A percentile compares a stretch with the other conserved stretches of the same genome.
Evolutionary conservation across 2,797 vertebrate species (phyloP).

Genomic region (Scyliorhinus canicula): DNA sequence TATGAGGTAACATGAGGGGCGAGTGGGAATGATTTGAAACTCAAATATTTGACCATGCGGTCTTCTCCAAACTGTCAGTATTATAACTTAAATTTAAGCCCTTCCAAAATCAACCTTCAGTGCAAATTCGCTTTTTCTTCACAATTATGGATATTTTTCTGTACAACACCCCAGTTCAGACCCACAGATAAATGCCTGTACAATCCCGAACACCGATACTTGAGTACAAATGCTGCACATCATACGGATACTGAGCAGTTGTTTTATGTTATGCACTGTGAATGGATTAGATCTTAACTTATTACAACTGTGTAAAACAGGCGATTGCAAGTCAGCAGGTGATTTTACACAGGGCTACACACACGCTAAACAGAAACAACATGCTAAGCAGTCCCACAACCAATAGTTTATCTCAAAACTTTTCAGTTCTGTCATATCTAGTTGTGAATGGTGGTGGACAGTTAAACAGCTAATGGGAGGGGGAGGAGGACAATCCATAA

Average conservation of each 20-base stretch:
- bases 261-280: background rate
- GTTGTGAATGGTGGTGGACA: background rate
- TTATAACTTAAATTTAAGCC: background rate
- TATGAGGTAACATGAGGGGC: background rate
- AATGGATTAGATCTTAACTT: background rate
- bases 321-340: background rate
- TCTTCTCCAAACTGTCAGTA: background rate
- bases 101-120: constrained; percentile 1
- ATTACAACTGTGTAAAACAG: too few relatives aligned
- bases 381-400: background rate
- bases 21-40: background rate
- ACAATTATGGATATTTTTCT: background rate
- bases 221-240: background rate
- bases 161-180: background rate
- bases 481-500: background rate
- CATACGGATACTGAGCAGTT: too few relatives aligned
- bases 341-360: background rate
- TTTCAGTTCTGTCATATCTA: background rate
- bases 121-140: background rate
- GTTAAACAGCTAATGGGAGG: background rate
- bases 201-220: background rate
- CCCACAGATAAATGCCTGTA: background rate
- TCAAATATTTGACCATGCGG: background rate
- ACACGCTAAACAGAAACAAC: background rate
- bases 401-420: background rate